phyloP scores from a whole-genome alignment of 2,797 vertebrate genomes.

The Neostethus bicornis region DNA sequence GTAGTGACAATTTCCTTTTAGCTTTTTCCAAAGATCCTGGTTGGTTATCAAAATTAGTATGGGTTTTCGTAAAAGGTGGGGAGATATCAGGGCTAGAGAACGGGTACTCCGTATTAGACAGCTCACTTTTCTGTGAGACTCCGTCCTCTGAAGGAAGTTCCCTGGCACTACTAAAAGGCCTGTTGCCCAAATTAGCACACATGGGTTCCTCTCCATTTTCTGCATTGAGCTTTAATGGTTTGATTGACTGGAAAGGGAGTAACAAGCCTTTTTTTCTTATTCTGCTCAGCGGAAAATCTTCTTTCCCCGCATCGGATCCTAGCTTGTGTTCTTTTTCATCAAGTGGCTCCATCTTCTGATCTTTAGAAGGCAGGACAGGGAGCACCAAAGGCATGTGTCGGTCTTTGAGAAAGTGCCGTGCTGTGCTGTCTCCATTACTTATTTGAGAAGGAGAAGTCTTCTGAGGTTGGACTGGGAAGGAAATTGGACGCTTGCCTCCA shows the following conservation, averaged over 20 bases:
- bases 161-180: slow-evolving; percentile 46
- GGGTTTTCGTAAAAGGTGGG: slow-evolving; percentile 44
- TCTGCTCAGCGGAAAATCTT: slow-evolving; percentile 50
- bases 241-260: slow-evolving; percentile 74
- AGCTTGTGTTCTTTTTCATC: slow-evolving; percentile 37
- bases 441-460: slow-evolving; percentile 31
- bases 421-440: slow-evolving; percentile 31
- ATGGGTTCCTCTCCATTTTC: slow-evolving; percentile 57
- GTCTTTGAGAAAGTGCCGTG: slow-evolving; percentile 62
- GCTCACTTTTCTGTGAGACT: slow-evolving; percentile 39
- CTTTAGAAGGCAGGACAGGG: slow-evolving; percentile 54
- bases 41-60: slow-evolving; percentile 48
- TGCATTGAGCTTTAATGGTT: slow-evolving; percentile 46
- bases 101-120: slow-evolving; percentile 32
- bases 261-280: slow-evolving; percentile 72
- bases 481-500: slow-evolving; percentile 59
- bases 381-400: slow-evolving; percentile 70
- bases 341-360: slow-evolving; percentile 27
- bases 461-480: slow-evolving; percentile 56
- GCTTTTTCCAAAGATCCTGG: slow-evolving; percentile 76
- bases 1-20: slow-evolving; percentile 73
- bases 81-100: slow-evolving; percentile 62
- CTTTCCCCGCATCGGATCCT: slow-evolving; percentile 32
- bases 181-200: slow-evolving; percentile 52
- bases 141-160: slow-evolving; percentile 50